Evolutionary conservation across 2,797 vertebrate genomes (phyloP), one percentile per base, ranked within the genome.

Genomic region (Cyprinodon diabolis): DNA sequence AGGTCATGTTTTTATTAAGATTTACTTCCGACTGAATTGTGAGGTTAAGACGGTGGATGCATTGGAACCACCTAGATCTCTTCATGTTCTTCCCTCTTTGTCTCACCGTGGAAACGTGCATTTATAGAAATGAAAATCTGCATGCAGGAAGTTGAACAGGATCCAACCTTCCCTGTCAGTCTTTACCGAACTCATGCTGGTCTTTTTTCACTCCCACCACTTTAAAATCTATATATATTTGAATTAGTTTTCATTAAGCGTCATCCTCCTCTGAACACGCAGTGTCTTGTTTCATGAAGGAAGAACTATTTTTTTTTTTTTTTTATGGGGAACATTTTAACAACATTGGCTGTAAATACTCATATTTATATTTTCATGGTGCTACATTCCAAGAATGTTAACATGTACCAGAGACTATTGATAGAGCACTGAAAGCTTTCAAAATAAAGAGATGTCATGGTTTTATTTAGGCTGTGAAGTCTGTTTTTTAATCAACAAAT

Each of bases 311-410:
- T 1, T 47, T 23, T 65, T 30, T 69, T 14, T 15, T 77, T 88
- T 90, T 84, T 71, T 76, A 71, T 19, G 56, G 83, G 72, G 66
- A 89, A 83, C 78, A 83, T 89, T 81, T 83, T 76, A 67, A 80
- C 74, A 67, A 80, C 74, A 69, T 68, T 77, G 81, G 82, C 81
- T 89, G 81, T 87, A 86, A 84, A 90, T 87, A 72, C 71, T 81
- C 68, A 43, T 87, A 86, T 93, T 92, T 90, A 90, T 92, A 89
- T 86, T 81, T 77, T 82, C 77, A 60, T 82, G 45, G 83, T 58
- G 84, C 90, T 91, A 80, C 91, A 92, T 93, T 93, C 91, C 87
- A 84, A 84, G 88, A 94, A 92, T 93, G 91, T 92, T 60, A 90
- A 80, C 52, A 76, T 84, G 78, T 75, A 82, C 81, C 47, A 71